Evolutionary conservation across 2,113 vertebrate species (phyloP), one percentile per base, ranked within the genome.

Genomic region (Erythrocercus mccallii): DNA sequence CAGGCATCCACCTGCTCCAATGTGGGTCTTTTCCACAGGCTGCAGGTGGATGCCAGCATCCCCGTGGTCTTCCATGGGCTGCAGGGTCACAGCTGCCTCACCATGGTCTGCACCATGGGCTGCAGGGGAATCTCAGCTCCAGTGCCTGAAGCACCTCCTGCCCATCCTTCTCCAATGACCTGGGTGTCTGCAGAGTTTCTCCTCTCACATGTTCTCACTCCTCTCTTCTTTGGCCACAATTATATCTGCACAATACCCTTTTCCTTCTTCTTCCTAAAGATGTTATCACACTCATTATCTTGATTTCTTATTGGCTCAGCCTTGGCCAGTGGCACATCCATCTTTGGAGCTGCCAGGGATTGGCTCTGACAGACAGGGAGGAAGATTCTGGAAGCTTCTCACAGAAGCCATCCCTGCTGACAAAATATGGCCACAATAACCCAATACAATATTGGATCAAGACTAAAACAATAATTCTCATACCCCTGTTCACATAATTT

Each of bases 11-110:
- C 10, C 61, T 80, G 23, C 23, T 33, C 23, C 11, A 33, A 7
- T 7, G 11, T 23, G 23, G 23, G 4, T 3, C 18, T 58, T 4
- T 4, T 40, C 35, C 35, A 38, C 0, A 3, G 65, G 12, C 19
- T 50, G 24, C 45, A 30, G 24, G 24, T 30, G 45, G 31, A 50
- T 42, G 8, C 42, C 10, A 8, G 25, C 31, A 51, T 35, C 1
- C 2, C 24, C 0, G 0, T 35, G 20, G 0, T 30, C 20, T 20
- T 12, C 56, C 16, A 9, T 2, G 17, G 21, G 38, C 16, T 72
- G 25, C 16, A 61, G 47, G 25, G 16, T 13, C 47, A 61, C 6
- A 61, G 33, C 68, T 72, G 31, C 21, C 4, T 53, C 57, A 42
- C 30, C 22, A 24, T 24, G 14, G 22, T 6, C 21, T 57, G 33